phyloP scores from a whole-genome alignment of 2,888 invertebrate genomes.

The Lagria hirta region DNA sequence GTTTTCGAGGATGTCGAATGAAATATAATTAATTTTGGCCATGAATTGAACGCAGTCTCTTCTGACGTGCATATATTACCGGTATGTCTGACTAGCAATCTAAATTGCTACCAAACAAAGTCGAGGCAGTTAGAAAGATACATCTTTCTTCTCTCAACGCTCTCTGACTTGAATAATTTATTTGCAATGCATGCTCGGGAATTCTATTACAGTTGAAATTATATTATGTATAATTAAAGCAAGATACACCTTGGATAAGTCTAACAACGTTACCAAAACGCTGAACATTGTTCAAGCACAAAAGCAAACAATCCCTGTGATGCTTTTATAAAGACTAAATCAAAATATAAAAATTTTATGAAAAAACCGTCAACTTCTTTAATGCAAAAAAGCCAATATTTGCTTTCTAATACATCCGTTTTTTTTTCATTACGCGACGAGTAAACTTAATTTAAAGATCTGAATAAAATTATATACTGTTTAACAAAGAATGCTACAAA shows the following conservation, averaged over 20 bases:
- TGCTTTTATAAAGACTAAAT: too few species aligned
- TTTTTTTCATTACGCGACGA: too few species aligned
- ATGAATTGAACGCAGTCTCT: constrained; percentile 20
- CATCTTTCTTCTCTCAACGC: constrained; percentile 11
- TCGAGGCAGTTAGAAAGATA: constrained; percentile 1
- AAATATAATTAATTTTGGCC: constrained; percentile 24
- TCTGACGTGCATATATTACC: constrained; percentile 33
- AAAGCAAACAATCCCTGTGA: too few species aligned
- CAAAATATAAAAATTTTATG: too few species aligned
- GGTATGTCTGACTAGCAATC: constrained; percentile 28
- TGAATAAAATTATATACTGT: too few species aligned
- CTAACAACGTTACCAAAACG: constrained; percentile 10
- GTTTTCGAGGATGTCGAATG: constrained; percentile 30
- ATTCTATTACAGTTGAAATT: constrained; percentile 8
- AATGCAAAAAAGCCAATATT: too few species aligned
- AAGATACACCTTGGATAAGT: constrained; percentile 14
- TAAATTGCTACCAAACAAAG: constrained; percentile 20
- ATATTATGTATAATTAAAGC: constrained; percentile 16
- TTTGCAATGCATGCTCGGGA: constrained; percentile 9
- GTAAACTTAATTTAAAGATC: too few species aligned
- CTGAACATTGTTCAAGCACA: too few species aligned
- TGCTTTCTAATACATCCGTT: too few species aligned
- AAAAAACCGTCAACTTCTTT: too few species aligned
- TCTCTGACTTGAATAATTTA: constrained; percentile 15
- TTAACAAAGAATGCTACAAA: too few species aligned